Percentiles rank a stretch among this genome's conserved stretches.
Conservation (phyloP, 1,140 invertebrate species). For the Choristoneura fumiferana region DNA sequence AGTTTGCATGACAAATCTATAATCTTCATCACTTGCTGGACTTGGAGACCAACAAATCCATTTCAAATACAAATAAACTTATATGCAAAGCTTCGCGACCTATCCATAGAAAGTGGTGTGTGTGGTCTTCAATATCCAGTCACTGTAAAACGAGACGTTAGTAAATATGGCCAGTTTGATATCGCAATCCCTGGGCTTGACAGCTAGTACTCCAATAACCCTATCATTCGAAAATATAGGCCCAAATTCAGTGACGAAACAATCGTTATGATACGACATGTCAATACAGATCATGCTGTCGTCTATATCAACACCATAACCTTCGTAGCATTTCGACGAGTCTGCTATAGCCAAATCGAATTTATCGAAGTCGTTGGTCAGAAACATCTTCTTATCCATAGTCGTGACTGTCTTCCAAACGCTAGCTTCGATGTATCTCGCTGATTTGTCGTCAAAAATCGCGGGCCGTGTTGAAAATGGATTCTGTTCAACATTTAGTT, state of each 20-base stretch:
- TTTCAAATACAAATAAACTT: too few relatives aligned
- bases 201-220: conserved; percentile 47
- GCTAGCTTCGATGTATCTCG: conserved; percentile 33
- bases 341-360: conserved; percentile 33
- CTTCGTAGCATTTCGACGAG: conserved; percentile 40
- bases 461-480: conserved; percentile 38
- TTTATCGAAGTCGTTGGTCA: conserved; percentile 60
- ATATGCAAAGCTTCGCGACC: too few relatives aligned
- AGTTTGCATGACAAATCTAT: too few relatives aligned
- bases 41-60: too few relatives aligned
- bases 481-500: conserved; percentile 43
- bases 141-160: conserved; percentile 56
- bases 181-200: conserved; percentile 56
- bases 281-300: conserved; percentile 56
- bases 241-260: conserved; percentile 63
- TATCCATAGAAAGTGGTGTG: too few relatives aligned
- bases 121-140: conserved; percentile 58
- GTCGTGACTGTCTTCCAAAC: conserved; percentile 64
- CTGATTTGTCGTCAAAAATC: conserved; percentile 34
- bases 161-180: conserved; percentile 59
- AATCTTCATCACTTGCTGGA: too few relatives aligned
- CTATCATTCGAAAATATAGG: conserved; percentile 52
- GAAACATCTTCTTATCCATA: conserved; percentile 57
- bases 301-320: conserved; percentile 41
- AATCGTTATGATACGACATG: conserved; percentile 46